phyloP scores from a whole-genome alignment of 2,888 invertebrate species.

The Nebria brevicollis region DNA sequence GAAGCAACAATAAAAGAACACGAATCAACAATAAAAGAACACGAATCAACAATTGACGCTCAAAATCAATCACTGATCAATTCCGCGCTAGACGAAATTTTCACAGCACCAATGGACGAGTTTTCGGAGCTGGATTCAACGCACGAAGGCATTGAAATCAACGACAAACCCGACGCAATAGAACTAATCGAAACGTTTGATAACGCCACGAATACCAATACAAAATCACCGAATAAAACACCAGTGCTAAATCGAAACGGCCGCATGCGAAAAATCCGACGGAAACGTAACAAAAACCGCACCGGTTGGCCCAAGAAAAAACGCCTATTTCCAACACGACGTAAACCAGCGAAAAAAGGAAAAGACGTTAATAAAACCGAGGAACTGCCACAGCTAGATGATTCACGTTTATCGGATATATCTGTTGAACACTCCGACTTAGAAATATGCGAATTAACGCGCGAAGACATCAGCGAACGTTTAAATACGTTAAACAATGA shows the following conservation, averaged over 20 bases:
- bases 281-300: slow-evolving; percentile 76
- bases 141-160: slow-evolving; percentile 58
- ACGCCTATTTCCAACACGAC: slow-evolving; percentile 55
- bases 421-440: slow-evolving; percentile 49
- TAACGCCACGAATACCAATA: slow-evolving; percentile 45
- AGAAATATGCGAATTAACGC: slow-evolving; percentile 44
- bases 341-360: slow-evolving; percentile 59
- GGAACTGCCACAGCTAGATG: slow-evolving; percentile 47
- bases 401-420: slow-evolving; percentile 49
- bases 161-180: slow-evolving; percentile 54
- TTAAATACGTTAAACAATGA: not conserved
- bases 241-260: slow-evolving; percentile 52
- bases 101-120: slow-evolving; percentile 49
- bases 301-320: slow-evolving; percentile 83
- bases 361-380: not conserved
- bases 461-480: not conserved
- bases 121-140: slow-evolving; percentile 51
- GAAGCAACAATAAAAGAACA: slow-evolving; percentile 20
- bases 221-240: slow-evolving; percentile 53
- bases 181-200: slow-evolving; percentile 63
- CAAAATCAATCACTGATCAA: slow-evolving; percentile 13
- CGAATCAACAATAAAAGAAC: slow-evolving; percentile 28
- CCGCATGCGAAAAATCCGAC: slow-evolving; percentile 53
- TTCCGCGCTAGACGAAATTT: slow-evolving; percentile 41
- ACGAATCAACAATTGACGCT: slow-evolving; percentile 22